phyloP scores from a whole-genome alignment of 1,140 invertebrate genomes.

The Drosophila pruinosa region DNA sequence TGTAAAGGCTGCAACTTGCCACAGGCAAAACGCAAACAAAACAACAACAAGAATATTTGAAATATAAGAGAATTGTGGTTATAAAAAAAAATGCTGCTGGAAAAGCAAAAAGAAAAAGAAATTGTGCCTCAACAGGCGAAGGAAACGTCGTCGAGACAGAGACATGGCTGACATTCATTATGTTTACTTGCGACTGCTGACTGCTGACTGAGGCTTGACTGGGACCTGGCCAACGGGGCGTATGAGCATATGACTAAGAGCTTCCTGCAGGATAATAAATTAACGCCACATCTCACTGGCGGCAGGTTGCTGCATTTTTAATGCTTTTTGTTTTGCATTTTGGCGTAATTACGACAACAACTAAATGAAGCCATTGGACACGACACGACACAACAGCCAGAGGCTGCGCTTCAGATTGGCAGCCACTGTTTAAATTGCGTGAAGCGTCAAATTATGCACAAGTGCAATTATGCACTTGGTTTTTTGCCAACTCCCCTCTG shows the following conservation, averaged over 20 bases:
- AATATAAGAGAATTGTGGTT: slow-evolving; percentile 42
- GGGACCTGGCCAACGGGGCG: slow-evolving; percentile 47
- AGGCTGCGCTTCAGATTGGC: slow-evolving; percentile 36
- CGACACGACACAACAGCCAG: neutral
- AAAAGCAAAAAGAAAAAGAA: neutral
- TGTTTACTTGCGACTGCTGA: slow-evolving; percentile 38
- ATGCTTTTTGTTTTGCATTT: slow-evolving; percentile 64
- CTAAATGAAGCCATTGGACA: slow-evolving; percentile 44
- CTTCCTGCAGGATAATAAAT: slow-evolving; percentile 46
- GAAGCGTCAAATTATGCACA: slow-evolving; percentile 64
- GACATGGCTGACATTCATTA: slow-evolving; percentile 68
- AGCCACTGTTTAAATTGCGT: too few relatives aligned
- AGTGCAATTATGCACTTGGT: slow-evolving; percentile 68
- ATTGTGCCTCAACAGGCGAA: slow-evolving; percentile 10
- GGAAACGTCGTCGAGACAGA: slow-evolving; percentile 7
- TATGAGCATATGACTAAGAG: slow-evolving; percentile 57
- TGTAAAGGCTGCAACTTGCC: slow-evolving; percentile 38
- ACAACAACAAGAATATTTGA: slow-evolving; percentile 32
- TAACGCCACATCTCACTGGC: slow-evolving; percentile 24
- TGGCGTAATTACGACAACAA: slow-evolving; percentile 73
- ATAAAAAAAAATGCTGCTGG: slow-evolving; percentile 10
- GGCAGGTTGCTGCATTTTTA: slow-evolving; percentile 53
- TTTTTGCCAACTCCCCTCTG: neutral
- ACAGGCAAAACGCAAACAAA: slow-evolving; percentile 29
- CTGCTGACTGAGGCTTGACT: neutral